Conservation (phyloP, 2,888 invertebrate genomes). For the Apamea crenata region DNA sequence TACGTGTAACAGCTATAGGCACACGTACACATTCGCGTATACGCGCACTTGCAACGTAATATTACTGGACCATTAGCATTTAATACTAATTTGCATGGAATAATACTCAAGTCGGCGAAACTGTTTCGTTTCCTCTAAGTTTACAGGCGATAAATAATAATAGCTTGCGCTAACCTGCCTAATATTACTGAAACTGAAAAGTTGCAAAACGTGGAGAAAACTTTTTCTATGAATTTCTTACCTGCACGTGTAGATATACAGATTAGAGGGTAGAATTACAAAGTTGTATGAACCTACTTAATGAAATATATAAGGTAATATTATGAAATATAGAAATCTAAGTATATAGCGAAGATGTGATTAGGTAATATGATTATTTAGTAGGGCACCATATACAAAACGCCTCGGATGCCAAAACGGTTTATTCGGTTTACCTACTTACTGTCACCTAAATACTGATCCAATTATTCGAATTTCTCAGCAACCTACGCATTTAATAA, state of each 20-base stretch:
- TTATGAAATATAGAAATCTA: background rate
- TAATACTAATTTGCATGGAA: slow-evolving; percentile 55
- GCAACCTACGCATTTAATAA: slow-evolving; percentile 31
- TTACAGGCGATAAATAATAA: slow-evolving; percentile 45
- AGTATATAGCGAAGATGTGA: background rate
- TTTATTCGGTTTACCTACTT: slow-evolving; percentile 50
- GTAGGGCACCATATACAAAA: slow-evolving; percentile 40
- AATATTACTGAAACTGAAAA: slow-evolving; percentile 40
- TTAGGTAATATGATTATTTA: slow-evolving; percentile 29
- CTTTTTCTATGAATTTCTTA: slow-evolving; percentile 14
- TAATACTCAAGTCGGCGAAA: slow-evolving; percentile 34
- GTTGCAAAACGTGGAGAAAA: slow-evolving; percentile 13
- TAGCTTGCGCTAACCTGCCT: background rate
- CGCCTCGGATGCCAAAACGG: slow-evolving; percentile 26
- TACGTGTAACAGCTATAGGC: slow-evolving; percentile 55
- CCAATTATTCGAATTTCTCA: slow-evolving; percentile 53
- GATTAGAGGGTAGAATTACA: background rate
- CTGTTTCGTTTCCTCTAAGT: slow-evolving; percentile 42
- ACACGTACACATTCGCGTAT: slow-evolving; percentile 56
- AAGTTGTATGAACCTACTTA: background rate
- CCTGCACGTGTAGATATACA: background rate
- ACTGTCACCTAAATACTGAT: slow-evolving; percentile 64
- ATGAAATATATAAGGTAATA: too few relatives aligned
- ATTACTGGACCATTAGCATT: slow-evolving; percentile 54
- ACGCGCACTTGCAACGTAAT: slow-evolving; percentile 47